A percentile compares a stretch with the other conserved stretches of the same genome.
These are phyloP conservation scores for Sminthurides aquaticus DNA, from an alignment of 2,888 invertebrate species.

Conservation along the genomic window DNA sequence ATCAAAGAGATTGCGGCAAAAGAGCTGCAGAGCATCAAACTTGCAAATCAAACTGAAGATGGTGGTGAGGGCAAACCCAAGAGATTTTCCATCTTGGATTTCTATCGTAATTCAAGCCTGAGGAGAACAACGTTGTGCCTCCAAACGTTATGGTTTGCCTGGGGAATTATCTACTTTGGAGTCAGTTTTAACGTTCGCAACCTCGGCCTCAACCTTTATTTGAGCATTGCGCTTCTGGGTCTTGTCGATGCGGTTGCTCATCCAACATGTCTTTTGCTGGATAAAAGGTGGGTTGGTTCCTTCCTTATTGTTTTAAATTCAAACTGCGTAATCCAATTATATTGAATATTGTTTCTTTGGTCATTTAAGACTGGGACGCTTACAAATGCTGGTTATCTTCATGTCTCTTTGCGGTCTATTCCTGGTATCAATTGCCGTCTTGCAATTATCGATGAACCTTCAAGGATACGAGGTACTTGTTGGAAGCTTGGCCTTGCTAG, in stretches of 20 bases:
- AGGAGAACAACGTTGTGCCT: slow-evolving; percentile 33
- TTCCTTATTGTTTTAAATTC: too few species aligned
- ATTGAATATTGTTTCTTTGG: too few species aligned
- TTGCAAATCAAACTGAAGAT: neutral
- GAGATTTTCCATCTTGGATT: slow-evolving; percentile 33
- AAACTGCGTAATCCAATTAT: too few species aligned
- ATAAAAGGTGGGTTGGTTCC: too few species aligned
- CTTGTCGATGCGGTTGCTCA: slow-evolving; percentile 31
- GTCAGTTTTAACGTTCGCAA: slow-evolving; percentile 32
- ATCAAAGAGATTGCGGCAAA: slow-evolving; percentile 28
- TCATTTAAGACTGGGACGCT: neutral
- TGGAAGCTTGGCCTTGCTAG: slow-evolving; percentile 23
- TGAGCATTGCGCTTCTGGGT: slow-evolving; percentile 30
- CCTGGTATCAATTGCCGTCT: slow-evolving; percentile 28
- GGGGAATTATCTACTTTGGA: slow-evolving; percentile 40
- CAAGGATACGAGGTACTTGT: neutral
- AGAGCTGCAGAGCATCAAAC: slow-evolving; percentile 14
- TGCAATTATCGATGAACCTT: slow-evolving; percentile 10
- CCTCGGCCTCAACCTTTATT: slow-evolving; percentile 25
- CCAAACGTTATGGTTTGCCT: slow-evolving; percentile 37
- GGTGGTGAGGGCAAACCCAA: neutral
- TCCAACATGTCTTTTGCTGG: slow-evolving; percentile 26
- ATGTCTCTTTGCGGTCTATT: slow-evolving; percentile 24
- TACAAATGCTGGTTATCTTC: slow-evolving; percentile 19
- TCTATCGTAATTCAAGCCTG: slow-evolving; percentile 29